Conservation (phyloP, 2,113 vertebrate species). For the Tachysurus fulvidraco region DNA sequence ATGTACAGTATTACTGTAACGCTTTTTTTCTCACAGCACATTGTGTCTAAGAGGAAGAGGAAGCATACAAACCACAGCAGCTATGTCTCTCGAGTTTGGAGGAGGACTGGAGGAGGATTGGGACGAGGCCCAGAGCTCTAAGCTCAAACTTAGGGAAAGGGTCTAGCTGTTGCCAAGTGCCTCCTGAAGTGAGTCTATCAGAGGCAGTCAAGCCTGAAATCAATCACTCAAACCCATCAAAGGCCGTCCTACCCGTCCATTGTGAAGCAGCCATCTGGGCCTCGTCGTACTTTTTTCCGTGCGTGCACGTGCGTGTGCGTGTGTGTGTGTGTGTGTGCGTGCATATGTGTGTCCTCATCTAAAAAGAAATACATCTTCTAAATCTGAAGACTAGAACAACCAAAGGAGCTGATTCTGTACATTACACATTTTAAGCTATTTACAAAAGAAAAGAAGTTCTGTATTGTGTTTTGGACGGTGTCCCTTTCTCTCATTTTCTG, state of each 20-base stretch:
- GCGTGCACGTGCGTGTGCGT: not conserved
- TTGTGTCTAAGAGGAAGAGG: not conserved
- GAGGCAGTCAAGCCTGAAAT: slow-evolving; percentile 83
- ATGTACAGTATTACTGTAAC: not conserved
- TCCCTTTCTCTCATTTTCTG: not conserved
- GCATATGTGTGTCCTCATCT: not conserved
- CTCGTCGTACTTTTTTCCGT: slow-evolving; percentile 66
- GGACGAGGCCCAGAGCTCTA: slow-evolving; percentile 69
- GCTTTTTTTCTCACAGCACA: too few relatives aligned
- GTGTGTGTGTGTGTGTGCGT: not conserved
- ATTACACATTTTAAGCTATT: not conserved
- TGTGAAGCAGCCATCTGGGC: slow-evolving; percentile 79
- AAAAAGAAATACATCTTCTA: not conserved
- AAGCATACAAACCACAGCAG: not conserved
- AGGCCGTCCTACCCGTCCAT: slow-evolving; percentile 74
- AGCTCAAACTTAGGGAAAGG: slow-evolving; percentile 70
- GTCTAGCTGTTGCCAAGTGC: slow-evolving; percentile 73
- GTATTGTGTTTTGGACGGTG: not conserved
- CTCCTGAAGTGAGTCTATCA: slow-evolving; percentile 83
- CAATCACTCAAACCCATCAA: slow-evolving; percentile 84
- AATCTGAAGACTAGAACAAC: not conserved
- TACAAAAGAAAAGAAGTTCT: not conserved
- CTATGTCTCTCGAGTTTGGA: slow-evolving; percentile 63
- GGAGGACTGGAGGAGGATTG: slow-evolving; percentile 62
- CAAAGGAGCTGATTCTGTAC: not conserved